Evolutionary conservation across 2,888 invertebrate genomes (phyloP), one percentile per base, ranked within the genome.

Genomic region (Labia minor): DNA sequence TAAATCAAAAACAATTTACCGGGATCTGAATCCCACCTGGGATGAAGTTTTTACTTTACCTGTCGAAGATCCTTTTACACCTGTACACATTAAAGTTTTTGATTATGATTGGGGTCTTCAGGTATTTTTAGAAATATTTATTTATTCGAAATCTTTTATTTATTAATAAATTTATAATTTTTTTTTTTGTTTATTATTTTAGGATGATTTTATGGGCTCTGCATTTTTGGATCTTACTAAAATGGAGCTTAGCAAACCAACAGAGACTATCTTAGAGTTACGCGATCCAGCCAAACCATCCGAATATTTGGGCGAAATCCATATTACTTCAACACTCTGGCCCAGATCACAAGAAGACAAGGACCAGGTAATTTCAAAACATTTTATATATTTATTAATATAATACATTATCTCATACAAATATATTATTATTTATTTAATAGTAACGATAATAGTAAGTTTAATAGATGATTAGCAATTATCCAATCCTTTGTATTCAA

Each of bases 1-100:
- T 81, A 97, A 96, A 81, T 95, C 95, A 72, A 88, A 90, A 76
- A 98, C 92, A 67, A 89, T 99, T 69, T 92, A 92, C 78, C 85
- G 95, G 73, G 95, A 94, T 77, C 83, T 99, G 69, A 97, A 97
- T 80, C 98, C 98, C 0, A 84, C 89, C n/a, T 99, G 98, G 98
- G 95, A 99, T 76, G 98, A 99, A 78, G 89, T 88, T 72, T 95
- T 98, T 78, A 89, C 90, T 8, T 85, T 96, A 72, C 92, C 93
- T 63, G 86, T 95, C 69, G 94, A 95, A 78, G 95, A 96, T 81
- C 89, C 94, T 0, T 93, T 92, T 74, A 85, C 86, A 73, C 88
- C 90, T 1, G 85, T 96, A 63, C 85, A 88, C 72, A 84, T 95
- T 69, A 95, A 90, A 90, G 90, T 97, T 4, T 97, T 92, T 77